phyloP scores from a whole-genome alignment of 2,888 invertebrate genomes.

The Spodoptera littoralis region DNA sequence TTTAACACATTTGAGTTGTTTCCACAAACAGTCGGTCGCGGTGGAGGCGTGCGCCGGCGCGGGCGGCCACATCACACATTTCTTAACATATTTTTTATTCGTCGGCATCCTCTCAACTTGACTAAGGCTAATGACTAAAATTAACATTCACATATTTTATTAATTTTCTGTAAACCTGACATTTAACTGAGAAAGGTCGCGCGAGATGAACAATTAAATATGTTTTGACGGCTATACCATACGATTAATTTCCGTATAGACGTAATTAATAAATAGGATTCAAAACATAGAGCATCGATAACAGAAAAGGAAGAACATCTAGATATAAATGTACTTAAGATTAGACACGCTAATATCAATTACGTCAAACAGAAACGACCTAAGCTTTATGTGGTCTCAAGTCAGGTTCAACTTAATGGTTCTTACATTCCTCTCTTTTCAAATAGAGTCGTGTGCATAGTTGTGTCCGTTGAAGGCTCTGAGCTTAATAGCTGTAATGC shows the following conservation, averaged over 20 bases:
- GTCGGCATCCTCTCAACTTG: slow-evolving; percentile 79
- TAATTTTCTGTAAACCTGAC: slow-evolving; percentile 77
- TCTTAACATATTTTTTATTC: slow-evolving; percentile 74
- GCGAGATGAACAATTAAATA: slow-evolving; percentile 66
- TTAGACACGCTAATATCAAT: slow-evolving; percentile 43
- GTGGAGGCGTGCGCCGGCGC: slow-evolving; percentile 75
- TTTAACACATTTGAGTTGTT: slow-evolving; percentile 86
- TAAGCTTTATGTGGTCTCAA: slow-evolving; percentile 12
- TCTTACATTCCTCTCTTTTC: slow-evolving; percentile 39
- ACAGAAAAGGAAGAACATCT: slow-evolving; percentile 26
- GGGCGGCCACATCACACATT: slow-evolving; percentile 81
- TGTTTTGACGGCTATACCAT: slow-evolving; percentile 75
- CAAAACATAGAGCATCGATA: slow-evolving; percentile 28
- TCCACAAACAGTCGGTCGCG: slow-evolving; percentile 79
- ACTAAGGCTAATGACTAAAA: slow-evolving; percentile 85
- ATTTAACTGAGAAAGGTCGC: slow-evolving; percentile 72
- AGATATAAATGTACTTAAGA: slow-evolving; percentile 28
- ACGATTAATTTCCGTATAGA: slow-evolving; percentile 40
- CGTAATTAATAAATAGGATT: slow-evolving; percentile 25
- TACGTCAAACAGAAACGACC: slow-evolving; percentile 25
- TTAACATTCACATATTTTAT: slow-evolving; percentile 85
- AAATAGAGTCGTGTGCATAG: slow-evolving; percentile 40
- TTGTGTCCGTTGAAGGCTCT: slow-evolving; percentile 27
- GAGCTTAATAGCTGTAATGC: slow-evolving; percentile 56
- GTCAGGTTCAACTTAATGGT: slow-evolving; percentile 19